A percentile compares a stretch with the other conserved stretches of the same genome.
Conservation (phyloP, 2,797 vertebrate species). For the Coregonus suidteri region DNA sequence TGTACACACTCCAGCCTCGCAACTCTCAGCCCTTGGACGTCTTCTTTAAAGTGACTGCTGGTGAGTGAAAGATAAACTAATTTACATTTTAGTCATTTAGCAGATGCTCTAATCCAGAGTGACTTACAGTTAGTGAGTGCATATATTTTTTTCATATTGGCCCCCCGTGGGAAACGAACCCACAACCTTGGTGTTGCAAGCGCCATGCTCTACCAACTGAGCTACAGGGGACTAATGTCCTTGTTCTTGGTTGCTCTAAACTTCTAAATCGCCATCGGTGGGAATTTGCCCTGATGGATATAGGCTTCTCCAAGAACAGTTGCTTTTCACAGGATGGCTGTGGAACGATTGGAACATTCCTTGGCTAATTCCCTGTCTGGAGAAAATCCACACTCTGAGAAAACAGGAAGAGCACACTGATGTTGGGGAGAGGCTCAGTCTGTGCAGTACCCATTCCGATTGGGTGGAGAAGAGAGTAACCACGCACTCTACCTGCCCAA, state of each 20-base stretch:
- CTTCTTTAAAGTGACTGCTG: slow-evolving; percentile 80
- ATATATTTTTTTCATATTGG: no score
- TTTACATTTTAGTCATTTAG: no score
- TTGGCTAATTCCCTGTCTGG: slow-evolving; percentile 55
- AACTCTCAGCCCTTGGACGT: slow-evolving; percentile 77
- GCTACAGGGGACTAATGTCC: neutral
- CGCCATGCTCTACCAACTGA: no score
- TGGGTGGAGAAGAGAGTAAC: slow-evolving; percentile 80
- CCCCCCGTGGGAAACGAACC: no score
- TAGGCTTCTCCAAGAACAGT: no score
- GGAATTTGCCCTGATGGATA: neutral
- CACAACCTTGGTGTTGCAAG: no score
- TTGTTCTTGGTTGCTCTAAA: neutral
- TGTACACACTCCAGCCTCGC: slow-evolving; percentile 82
- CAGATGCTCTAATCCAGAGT: no score
- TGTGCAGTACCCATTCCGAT: slow-evolving; percentile 71
- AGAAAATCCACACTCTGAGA: slow-evolving; percentile 80
- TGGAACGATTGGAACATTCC: no score
- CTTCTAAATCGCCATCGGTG: neutral
- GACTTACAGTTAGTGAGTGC: no score
- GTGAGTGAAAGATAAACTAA: slow-evolving; percentile 63
- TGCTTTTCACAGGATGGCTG: no score
- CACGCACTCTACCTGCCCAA: slow-evolving; percentile 79
- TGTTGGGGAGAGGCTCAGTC: slow-evolving; percentile 71
- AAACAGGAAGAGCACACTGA: slow-evolving; percentile 72